These are phyloP conservation scores for Tenthredo notha DNA, from an alignment of 2,888 invertebrate genomes.

Conservation along the genomic window DNA sequence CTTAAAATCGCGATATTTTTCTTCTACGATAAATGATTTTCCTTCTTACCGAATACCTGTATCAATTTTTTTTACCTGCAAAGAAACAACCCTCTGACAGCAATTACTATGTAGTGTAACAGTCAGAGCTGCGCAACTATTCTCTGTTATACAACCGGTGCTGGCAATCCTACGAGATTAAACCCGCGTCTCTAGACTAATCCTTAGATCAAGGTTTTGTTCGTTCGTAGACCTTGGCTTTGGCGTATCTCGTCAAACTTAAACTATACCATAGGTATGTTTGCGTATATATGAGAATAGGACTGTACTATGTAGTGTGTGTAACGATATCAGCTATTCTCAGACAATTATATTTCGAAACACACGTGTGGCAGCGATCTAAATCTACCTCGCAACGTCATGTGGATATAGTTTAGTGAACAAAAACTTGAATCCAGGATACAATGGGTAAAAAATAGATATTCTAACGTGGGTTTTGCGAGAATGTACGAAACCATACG, in stretches of 20 bases:
- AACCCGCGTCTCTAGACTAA: conserved; percentile 53
- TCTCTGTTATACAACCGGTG: not conserved
- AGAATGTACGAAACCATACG: not conserved
- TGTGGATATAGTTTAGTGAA: not conserved
- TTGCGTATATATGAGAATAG: not conserved
- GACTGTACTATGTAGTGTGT: not conserved
- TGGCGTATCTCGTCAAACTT: conserved; percentile 49
- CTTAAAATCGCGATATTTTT: not conserved
- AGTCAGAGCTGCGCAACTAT: conserved; percentile 12
- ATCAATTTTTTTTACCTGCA: conserved; percentile 28
- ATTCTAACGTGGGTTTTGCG: not conserved
- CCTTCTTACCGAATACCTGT: not conserved
- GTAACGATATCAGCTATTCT: conserved; percentile 4
- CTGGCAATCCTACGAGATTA: conserved; percentile 53
- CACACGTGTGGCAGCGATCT: conserved; percentile 21
- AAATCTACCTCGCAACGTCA: not conserved
- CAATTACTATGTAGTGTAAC: conserved; percentile 25
- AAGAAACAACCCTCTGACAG: not conserved
- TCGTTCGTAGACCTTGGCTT: conserved; percentile 43
- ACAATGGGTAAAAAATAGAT: not conserved
- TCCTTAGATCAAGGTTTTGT: conserved; percentile 50
- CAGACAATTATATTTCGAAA: conserved; percentile 32
- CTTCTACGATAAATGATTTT: not conserved
- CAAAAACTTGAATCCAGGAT: conserved; percentile 7
- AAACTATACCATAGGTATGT: not conserved